Percentiles rank a stretch among this genome's conserved stretches.
These are phyloP conservation scores for Sebastes diploproa DNA, from an alignment of 2,797 vertebrate species.

Conservation along the genomic window DNA sequence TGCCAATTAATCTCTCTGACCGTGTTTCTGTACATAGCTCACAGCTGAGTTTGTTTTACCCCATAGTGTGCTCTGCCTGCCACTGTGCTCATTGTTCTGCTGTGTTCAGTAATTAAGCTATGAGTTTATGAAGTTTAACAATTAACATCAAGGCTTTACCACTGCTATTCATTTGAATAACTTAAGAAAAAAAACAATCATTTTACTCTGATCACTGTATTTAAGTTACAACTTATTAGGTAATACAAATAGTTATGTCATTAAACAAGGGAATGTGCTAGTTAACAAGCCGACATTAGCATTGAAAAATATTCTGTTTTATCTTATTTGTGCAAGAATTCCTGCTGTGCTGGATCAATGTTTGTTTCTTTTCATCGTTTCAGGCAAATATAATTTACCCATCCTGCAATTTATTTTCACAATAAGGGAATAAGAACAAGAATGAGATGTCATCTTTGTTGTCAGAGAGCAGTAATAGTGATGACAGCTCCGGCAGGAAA, in stretches of 20 bases:
- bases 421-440: constrained; percentile 16
- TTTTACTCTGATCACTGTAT: constrained; percentile 9
- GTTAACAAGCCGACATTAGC: constrained; percentile 8
- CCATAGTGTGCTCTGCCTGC: not conserved
- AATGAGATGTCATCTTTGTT: constrained; percentile 50
- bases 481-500: constrained; percentile 29
- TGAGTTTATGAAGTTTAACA: constrained; percentile 26
- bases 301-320: not conserved
- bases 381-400: constrained; percentile 13
- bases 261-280: not conserved
- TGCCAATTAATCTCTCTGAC: constrained; percentile 33
- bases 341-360: not conserved
- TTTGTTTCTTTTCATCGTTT: constrained; percentile 19
- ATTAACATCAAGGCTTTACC: not conserved
- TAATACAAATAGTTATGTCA: not conserved
- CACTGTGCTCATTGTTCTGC: constrained; percentile 40
- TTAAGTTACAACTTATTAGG: constrained; percentile 3
- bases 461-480: constrained; percentile 25
- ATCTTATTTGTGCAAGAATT: not conserved
- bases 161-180: constrained; percentile 21
- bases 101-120: constrained; percentile 20
- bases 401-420: constrained; percentile 30
- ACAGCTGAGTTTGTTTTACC: constrained; percentile 36
- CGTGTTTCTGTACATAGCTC: not conserved
- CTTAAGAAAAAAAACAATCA: not conserved